These are phyloP conservation scores for Rhea pennata DNA, from an alignment of 2,113 vertebrate genomes.

Conservation along the genomic window DNA sequence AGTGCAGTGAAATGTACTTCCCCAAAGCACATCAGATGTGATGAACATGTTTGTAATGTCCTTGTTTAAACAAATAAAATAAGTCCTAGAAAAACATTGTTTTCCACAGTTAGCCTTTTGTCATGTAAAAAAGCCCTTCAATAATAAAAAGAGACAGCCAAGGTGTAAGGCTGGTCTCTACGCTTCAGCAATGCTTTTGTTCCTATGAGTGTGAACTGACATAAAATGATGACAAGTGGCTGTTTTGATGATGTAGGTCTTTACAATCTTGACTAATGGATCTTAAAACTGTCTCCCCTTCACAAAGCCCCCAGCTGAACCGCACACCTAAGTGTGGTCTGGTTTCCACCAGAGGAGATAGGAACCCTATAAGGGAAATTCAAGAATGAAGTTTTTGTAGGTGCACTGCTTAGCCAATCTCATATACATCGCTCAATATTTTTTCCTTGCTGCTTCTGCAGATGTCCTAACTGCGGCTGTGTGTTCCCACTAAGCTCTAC, in stretches of 20 bases:
- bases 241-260: not conserved
- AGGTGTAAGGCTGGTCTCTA: not conserved
- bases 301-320: not conserved
- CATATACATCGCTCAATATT: not conserved
- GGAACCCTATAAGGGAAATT: not conserved
- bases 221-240: not conserved
- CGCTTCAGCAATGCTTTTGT: fast-evolving
- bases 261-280: not conserved
- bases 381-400: not conserved
- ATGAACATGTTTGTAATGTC: conserved; percentile 15
- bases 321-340: not conserved
- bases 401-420: not conserved
- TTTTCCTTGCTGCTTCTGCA: not conserved
- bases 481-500: not conserved
- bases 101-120: not conserved
- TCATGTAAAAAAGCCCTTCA: not conserved
- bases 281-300: not conserved
- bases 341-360: not conserved
- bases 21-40: not conserved
- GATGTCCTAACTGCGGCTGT: not conserved
- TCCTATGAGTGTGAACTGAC: not conserved
- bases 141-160: not conserved
- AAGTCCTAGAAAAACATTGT: not conserved
- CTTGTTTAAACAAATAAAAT: conserved; percentile 15
- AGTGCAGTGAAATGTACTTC: not conserved